These are phyloP conservation scores for Caenorhabditis angaria DNA, from an alignment of 2,888 invertebrate genomes.

Conservation along the genomic window DNA sequence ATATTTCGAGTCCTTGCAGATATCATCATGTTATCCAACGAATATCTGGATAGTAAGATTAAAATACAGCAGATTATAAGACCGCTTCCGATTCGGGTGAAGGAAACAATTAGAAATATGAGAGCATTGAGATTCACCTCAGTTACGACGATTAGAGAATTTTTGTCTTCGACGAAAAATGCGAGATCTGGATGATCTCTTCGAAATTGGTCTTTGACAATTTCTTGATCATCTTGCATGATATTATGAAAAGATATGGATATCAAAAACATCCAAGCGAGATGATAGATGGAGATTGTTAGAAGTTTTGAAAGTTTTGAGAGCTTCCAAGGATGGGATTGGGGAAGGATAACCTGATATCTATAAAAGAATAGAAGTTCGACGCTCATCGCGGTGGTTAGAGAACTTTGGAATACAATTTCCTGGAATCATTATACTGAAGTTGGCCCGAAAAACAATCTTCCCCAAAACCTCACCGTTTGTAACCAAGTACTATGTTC, in stretches of 20 bases:
- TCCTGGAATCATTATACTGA: slow-evolving; percentile 9
- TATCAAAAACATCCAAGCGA: neutral
- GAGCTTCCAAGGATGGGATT: neutral
- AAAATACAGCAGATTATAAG: slow-evolving; percentile 10
- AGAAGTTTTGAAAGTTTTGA: neutral
- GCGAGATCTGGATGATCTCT: neutral
- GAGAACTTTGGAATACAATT: slow-evolving; percentile 16
- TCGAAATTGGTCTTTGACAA: neutral
- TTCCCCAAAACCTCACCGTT: neutral
- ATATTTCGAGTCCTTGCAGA: slow-evolving; percentile 11
- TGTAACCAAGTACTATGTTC: neutral
- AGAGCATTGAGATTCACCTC: neutral
- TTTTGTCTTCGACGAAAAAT: neutral
- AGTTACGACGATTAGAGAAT: neutral
- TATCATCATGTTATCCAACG: slow-evolving; percentile 18
- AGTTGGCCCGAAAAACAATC: neutral
- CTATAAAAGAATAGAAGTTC: slow-evolving; percentile 26
- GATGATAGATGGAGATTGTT: neutral
- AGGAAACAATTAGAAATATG: slow-evolving; percentile 19
- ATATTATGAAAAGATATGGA: too few relatives aligned
- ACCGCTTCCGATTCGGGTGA: slow-evolving; percentile 23
- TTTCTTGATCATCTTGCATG: too few relatives aligned
- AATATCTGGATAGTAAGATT: slow-evolving; percentile 15
- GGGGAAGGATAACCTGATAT: slow-evolving; percentile 26
- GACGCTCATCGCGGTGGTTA: slow-evolving; percentile 24